Evolutionary conservation across 1,140 invertebrate species (phyloP).

Genomic region (Calephelis nemesis): DNA sequence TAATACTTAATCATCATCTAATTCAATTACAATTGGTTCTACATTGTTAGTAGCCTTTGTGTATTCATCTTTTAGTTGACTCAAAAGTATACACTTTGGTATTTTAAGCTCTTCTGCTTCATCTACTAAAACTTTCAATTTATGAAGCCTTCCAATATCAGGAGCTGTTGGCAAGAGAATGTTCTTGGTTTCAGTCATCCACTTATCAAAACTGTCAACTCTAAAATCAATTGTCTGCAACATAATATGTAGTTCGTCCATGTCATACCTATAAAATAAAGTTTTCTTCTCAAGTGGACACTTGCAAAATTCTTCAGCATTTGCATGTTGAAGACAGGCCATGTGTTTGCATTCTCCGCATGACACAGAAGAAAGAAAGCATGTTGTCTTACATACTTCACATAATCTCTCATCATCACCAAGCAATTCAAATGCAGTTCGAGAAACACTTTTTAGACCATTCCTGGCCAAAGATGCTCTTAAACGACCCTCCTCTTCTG

Average conservation of each 20-base stretch:
- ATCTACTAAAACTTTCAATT: conserved; percentile 78
- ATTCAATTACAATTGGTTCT: conserved; percentile 74
- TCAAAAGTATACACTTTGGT: conserved; percentile 71
- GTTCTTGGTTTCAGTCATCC: conserved; percentile 91
- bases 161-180: conserved; percentile 88
- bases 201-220: conserved; percentile 95
- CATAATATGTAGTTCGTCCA: conserved; percentile 95
- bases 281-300: conserved; percentile 90
- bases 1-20: conserved; percentile 65
- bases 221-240: conserved; percentile 93
- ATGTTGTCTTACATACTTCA: conserved; percentile 97
- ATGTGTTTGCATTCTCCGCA: conserved; percentile 90
- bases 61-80: conserved; percentile 67
- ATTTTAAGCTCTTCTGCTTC: conserved; percentile 75
- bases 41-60: conserved; percentile 60
- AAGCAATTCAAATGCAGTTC: conserved; percentile 95
- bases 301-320: conserved; percentile 85
- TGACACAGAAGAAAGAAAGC: conserved; percentile 96
- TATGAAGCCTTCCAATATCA: conserved; percentile 83
- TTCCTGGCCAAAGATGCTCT: conserved; percentile 87
- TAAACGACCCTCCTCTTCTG: conserved; percentile 88
- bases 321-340: conserved; percentile 93
- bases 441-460: conserved; percentile 92
- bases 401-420: conserved; percentile 98
- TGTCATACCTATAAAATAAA: conserved; percentile 92